These are phyloP conservation scores for Priocnemis perturbator DNA, from an alignment of 2,888 invertebrate genomes.

Conservation along the genomic window DNA sequence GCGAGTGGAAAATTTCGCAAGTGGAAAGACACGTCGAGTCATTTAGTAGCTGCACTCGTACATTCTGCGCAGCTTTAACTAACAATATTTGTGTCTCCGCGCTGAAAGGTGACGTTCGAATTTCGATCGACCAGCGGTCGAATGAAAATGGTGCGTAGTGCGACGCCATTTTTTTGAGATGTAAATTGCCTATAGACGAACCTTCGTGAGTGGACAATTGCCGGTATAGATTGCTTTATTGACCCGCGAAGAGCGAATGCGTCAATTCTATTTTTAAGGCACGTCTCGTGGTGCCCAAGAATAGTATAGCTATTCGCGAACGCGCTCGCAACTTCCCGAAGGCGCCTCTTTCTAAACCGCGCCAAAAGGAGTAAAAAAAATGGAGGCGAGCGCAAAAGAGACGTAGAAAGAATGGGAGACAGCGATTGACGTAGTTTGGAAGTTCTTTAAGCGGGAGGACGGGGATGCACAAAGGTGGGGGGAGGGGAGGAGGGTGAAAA, in stretches of 20 bases:
- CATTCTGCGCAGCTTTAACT: no score
- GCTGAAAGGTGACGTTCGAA: no score
- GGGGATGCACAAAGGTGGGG: slow-evolving; percentile 11
- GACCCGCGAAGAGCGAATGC: slow-evolving; percentile 43
- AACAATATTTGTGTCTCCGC: no score
- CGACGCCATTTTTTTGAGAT: no score
- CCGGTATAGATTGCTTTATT: slow-evolving; percentile 56
- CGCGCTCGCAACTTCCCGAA: slow-evolving; percentile 6
- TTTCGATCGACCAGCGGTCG: no score
- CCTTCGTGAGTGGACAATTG: slow-evolving; percentile 54
- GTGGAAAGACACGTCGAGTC: no score
- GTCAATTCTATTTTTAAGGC: slow-evolving; percentile 61
- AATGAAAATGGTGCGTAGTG: no score
- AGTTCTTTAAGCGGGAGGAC: slow-evolving; percentile 11
- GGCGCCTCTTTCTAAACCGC: slow-evolving; percentile 10
- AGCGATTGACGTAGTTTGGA: slow-evolving; percentile 19
- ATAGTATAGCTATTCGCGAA: slow-evolving; percentile 28
- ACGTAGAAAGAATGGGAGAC: neutral
- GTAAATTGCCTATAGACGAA: neutral
- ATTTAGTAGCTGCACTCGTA: no score
- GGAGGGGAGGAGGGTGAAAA: neutral
- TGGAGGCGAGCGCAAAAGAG: slow-evolving; percentile 12
- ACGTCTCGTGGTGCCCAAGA: slow-evolving; percentile 28
- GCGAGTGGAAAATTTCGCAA: no score
- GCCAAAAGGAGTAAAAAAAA: slow-evolving; percentile 12